A percentile compares a stretch with the other conserved stretches of the same genome.
These are phyloP conservation scores for Eupithecia centaureata DNA, from an alignment of 2,888 invertebrate genomes.

Conservation along the genomic window DNA sequence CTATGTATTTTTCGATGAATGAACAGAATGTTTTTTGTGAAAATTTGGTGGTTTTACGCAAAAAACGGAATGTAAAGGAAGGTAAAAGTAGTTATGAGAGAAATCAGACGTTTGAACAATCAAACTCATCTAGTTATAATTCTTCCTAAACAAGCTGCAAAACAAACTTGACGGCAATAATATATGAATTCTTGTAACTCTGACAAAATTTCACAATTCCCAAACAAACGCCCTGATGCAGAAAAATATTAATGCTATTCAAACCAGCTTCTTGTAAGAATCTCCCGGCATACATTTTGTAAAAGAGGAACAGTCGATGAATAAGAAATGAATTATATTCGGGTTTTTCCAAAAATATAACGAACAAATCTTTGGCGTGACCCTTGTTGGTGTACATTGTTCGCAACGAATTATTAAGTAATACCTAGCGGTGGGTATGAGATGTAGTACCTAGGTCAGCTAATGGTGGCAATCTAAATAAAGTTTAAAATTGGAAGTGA, in stretches of 20 bases:
- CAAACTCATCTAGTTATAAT: neutral
- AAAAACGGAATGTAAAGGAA: neutral
- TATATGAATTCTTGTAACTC: neutral
- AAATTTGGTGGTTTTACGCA: neutral
- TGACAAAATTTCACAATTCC: neutral
- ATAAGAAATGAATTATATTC: conserved; percentile 58
- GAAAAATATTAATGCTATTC: conserved; percentile 33
- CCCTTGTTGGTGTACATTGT: conserved; percentile 35
- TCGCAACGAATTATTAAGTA: conserved; percentile 22
- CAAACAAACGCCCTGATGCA: conserved; percentile 6
- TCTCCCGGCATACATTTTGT: conserved; percentile 45
- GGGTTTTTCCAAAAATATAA: conserved; percentile 47
- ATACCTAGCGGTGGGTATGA: conserved; percentile 18
- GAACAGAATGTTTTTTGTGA: neutral
- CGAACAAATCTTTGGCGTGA: conserved; percentile 42
- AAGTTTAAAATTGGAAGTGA: too few species aligned
- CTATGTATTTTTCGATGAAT: neutral
- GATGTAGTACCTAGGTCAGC: conserved; percentile 31
- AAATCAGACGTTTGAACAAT: neutral
- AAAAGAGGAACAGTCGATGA: conserved; percentile 56
- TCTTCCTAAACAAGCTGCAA: neutral
- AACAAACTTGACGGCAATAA: neutral
- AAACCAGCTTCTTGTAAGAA: conserved; percentile 42
- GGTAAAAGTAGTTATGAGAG: neutral
- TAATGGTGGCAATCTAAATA: neutral